Evolutionary conservation across 1,140 invertebrate species (phyloP), one percentile per base, ranked within the genome.

Genomic region (Brevipalpus yothersi): DNA sequence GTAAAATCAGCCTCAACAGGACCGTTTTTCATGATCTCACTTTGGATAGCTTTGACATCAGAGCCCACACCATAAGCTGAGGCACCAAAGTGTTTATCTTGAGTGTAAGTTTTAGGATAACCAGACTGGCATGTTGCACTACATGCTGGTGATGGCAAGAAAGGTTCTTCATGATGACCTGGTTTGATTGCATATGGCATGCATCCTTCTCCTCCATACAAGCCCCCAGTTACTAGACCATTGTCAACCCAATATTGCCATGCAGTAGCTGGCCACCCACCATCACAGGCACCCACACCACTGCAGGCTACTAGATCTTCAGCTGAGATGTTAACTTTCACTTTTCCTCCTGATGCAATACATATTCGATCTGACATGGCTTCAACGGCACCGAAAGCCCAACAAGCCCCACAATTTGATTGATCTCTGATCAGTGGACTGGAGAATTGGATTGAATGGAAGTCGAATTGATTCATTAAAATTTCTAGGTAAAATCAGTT

Each of bases 321-420:
- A 40, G 87, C 79, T 1, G 88, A 90, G 58, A 90, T 78, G 63
- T 82, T 78, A 64, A 83, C 79, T 67, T 89, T 77, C 8, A 75
- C 66, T 40, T 76, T 77, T 19, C 80, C 86, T 31, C 82, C 77
- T 0, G 82, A 84, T 63, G 83, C 81, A 63, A 91, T 89, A 70
- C 90, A 95, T 49, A 76, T 77, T 56, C 90, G 75, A 71, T 95
- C 90, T 17, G 86, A 86, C 81, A 94, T 93, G 1, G 88, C 83
- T 72, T 89, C 87, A 1, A 86, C 86, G n/a, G 89, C 86, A 54
- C 85, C 88, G 71, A 90, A 86, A 10, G 86, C 86, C 82, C 83
- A 71, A 58, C 66, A 69, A 56, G 61, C 66, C 51, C 64, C 62
- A 58, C 56, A 61, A 5, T 75, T 75, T 53, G 65, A 81, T 70